phyloP scores from a whole-genome alignment of 2,888 invertebrate species.

The Lamellibrachia columna region DNA sequence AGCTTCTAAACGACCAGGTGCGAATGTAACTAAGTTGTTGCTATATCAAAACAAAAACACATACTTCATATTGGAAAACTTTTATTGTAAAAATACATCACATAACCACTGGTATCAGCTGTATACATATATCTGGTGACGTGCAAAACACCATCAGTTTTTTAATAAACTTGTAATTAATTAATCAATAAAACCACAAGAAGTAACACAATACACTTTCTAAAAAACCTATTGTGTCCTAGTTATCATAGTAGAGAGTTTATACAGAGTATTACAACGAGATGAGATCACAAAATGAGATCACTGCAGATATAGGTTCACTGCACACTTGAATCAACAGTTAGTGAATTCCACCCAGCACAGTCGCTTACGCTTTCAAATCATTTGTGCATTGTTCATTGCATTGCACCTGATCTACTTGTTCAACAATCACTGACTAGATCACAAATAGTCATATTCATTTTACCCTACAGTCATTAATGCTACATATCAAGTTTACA shows the following conservation, averaged over 20 bases:
- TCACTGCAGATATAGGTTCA: not conserved
- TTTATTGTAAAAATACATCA: slow-evolving; percentile 5
- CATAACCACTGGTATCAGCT: not conserved
- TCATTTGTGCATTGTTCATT: not conserved
- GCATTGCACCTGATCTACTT: not conserved
- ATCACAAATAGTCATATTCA: not conserved
- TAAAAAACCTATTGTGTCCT: not conserved
- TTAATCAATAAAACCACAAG: not conserved
- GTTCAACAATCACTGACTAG: not conserved
- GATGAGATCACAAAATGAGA: not conserved
- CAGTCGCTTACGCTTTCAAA: too few relatives aligned
- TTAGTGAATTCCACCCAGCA: too few relatives aligned
- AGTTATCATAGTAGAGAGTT: not conserved
- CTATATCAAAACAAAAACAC: not conserved
- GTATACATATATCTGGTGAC: not conserved
- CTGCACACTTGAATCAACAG: not conserved
- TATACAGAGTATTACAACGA: not conserved
- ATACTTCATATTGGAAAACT: not conserved
- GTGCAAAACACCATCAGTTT: not conserved
- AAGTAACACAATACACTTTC: not conserved
- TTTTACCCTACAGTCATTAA: too few relatives aligned
- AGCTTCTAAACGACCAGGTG: too few relatives aligned
- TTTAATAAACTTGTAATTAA: not conserved
- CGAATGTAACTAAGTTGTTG: not conserved
- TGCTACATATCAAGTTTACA: not conserved